Evolutionary conservation across 2,797 vertebrate genomes (phyloP), one percentile per base, ranked within the genome.

Genomic region (Cyprinodon diabolis): DNA sequence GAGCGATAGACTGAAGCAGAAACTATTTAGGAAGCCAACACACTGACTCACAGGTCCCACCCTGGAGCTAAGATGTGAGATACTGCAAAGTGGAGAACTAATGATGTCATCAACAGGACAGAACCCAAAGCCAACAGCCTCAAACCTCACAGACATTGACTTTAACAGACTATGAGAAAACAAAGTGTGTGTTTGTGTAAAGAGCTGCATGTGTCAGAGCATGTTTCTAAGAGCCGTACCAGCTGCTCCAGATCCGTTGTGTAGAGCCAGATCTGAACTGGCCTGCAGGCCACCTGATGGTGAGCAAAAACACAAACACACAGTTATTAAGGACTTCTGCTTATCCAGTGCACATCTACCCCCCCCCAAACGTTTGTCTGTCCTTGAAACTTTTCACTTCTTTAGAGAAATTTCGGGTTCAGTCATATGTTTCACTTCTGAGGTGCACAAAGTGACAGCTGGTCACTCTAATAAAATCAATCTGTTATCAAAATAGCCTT

Each of bases 191-290:
- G 48, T 30, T 30, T 63, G 21, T 25, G 6, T 63, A 63, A 65
- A 65, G 62, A 21, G 6, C 40, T 65, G 40, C 45, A 6, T 23
- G 14, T 56, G 54, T 73, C 52, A 37, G 65, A 55, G 66, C 65
- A 3, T 52, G 56, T 75, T 58, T 75, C 40, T 45, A 40, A 75
- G 56, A 79, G 23, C 84, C 90, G 49, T 83, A 92, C 90, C 91
- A 74, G 82, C 75, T 72, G 85, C 47, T 74, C 82, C 90, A 66
- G 91, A 87, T 77, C 90, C 92, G 76, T 92, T 92, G 25, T 90
- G 91, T n/a, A 89, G 69, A 80, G 68, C 56, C 72, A 92, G 67
- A 49, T 91, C 89, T 17, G 88, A 81, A 70, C 51, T 51, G 11
- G 67, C 82, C 52, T 88, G 90, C 54, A 89, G 74, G 2, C 86